Conservation (phyloP, 64 coral and sea anemone genomes). For the Pocillopora damicornis region DNA sequence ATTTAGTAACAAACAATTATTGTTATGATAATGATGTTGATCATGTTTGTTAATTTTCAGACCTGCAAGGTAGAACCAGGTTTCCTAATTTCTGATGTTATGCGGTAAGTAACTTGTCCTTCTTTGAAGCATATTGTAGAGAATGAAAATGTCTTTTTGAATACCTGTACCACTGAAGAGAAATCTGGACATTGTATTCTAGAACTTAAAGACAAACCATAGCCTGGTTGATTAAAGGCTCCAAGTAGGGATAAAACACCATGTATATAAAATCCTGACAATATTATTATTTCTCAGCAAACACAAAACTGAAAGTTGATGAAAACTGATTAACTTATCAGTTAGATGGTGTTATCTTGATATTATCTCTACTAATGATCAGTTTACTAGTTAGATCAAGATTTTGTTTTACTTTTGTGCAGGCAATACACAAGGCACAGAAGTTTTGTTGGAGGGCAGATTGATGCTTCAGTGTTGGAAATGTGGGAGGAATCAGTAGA, state of each 20-base stretch:
- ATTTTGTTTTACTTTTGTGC: neutral
- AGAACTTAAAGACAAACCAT: too few species aligned
- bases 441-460: constrained; percentile 74
- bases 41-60: constrained; percentile 33
- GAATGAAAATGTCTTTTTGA: neutral
- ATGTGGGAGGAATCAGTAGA: constrained; percentile 91
- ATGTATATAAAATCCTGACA: too few species aligned
- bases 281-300: too few species aligned
- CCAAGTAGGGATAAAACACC: too few species aligned
- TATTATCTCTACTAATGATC: neutral
- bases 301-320: too few species aligned
- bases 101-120: constrained; percentile 47
- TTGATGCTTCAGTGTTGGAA: constrained; percentile 79
- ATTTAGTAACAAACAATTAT: neutral
- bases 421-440: constrained; percentile 93
- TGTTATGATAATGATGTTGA: neutral
- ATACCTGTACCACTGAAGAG: too few species aligned
- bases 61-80: constrained; percentile 85
- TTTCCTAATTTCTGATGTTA: constrained; percentile 62
- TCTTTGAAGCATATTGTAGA: constrained; percentile 16
- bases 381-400: neutral
- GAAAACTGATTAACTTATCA: too few species aligned
- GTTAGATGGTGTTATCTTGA: neutral
- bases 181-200: too few species aligned
- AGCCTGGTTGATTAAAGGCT: too few species aligned